Base-by-base conservation (phyloP, 2,888 invertebrate species). In the Sinelater perroti region DNA sequence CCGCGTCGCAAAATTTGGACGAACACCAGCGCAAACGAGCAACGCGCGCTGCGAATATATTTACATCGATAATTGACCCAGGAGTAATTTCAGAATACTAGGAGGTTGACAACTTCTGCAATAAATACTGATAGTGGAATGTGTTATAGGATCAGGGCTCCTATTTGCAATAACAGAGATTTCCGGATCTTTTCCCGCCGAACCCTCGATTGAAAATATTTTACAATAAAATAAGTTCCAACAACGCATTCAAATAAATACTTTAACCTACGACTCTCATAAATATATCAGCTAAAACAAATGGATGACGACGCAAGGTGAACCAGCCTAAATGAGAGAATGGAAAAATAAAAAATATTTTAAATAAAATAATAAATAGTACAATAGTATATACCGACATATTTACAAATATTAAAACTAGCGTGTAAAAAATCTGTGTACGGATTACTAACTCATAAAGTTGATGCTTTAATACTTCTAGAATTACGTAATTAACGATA, bases 71-170 rank as follows among this genome's bases (percentile, higher is more conserved):
- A 52, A 42, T 52, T 40, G 31, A 40, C 40, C 14, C 8, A 20
- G 47, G 24, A 36, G 33, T 46, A 49, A 21, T 49, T 31, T 17
- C 21, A 16, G 13, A 31, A 30, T 13, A 49, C 21, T 28, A 14
- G 1, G 8, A 35, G 11, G 13, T 36, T 69, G 71, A 73, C 71
- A 72, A 71, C 70, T 71, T 72, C 72, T 67, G 17, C 50, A 68
- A 74, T 53, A 57, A 61, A 75, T 75, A 75, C 75, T 75, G 75
- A 73, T 71, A 70, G 66, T 66, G 75, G 75, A 75, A 75, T 75
- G 75, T 65, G 56, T 72, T 66, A 66, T 62, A 51, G 54, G 35
- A 17, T 40, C 14, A 24, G 38, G 44, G 44, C 44, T 33, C 44
- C 36, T n/a, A 38, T 13, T 46, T 44, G 10, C 13, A 30, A 30